phyloP scores from a whole-genome alignment of 2,113 vertebrate species.

The Cichladusa arquata region DNA sequence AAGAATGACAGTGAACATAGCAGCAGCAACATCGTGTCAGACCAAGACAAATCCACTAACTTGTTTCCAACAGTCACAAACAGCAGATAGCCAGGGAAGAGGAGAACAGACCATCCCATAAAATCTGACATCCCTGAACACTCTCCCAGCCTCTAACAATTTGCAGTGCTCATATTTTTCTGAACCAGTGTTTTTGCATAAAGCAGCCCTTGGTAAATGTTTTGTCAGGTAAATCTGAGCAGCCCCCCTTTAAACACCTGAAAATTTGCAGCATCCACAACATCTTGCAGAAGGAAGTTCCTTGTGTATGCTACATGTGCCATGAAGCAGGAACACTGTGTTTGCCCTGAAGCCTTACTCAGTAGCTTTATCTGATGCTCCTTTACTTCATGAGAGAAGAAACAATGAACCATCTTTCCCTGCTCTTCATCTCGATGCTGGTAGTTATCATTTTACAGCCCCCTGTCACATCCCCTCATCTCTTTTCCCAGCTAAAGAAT shows the following conservation, averaged over 20 bases:
- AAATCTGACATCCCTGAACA: neutral
- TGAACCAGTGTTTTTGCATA: neutral
- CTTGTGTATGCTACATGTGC: rapidly evolving
- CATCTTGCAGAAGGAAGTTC: neutral
- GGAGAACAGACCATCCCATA: neutral
- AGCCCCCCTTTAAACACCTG: neutral
- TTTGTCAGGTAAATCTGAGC: neutral
- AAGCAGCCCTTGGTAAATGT: neutral
- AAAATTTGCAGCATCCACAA: neutral
- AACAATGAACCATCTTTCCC: neutral
- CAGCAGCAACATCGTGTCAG: neutral
- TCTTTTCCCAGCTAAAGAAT: constrained; percentile 14
- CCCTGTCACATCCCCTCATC: neutral
- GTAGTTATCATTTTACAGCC: neutral
- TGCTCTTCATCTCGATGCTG: neutral
- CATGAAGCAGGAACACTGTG: neutral
- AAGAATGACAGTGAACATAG: neutral
- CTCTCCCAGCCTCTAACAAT: neutral
- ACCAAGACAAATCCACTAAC: neutral
- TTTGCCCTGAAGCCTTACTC: neutral
- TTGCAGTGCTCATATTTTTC: neutral
- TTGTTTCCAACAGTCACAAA: neutral
- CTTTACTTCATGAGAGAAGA: neutral
- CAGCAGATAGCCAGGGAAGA: neutral
- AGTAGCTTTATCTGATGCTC: neutral